phyloP scores from a whole-genome alignment of 2,888 invertebrate genomes.

The Meta bourneti region DNA sequence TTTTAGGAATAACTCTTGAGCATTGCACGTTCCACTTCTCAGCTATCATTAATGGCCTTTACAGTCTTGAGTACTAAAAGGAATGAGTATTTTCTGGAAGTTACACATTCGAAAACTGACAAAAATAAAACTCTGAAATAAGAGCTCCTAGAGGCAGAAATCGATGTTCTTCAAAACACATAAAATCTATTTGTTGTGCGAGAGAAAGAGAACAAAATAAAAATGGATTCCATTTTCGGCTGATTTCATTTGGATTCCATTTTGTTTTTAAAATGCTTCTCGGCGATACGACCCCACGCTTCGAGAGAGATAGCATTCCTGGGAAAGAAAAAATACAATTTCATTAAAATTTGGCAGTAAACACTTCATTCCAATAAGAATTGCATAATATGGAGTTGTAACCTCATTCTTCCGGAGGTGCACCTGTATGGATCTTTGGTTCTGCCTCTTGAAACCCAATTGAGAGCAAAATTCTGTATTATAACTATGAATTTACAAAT shows the following conservation, averaged over 20 bases:
- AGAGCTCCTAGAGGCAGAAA: neutral
- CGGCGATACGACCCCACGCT: constrained; percentile 50
- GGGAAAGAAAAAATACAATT: constrained; percentile 1
- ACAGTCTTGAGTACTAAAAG: no score
- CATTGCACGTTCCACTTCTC: neutral
- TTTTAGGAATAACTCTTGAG: neutral
- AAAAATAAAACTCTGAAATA: neutral
- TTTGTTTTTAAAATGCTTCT: constrained; percentile 46
- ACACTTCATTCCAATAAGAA: no score
- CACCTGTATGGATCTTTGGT: no score
- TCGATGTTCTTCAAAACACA: neutral
- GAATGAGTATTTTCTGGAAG: neutral
- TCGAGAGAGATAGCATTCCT: constrained; percentile 61
- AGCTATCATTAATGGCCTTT: no score
- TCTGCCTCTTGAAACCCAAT: no score
- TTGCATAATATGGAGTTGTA: no score
- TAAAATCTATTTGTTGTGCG: constrained; percentile 23
- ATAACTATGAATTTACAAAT: no score
- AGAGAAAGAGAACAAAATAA: constrained; percentile 6
- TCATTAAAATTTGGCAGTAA: no score
- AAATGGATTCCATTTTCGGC: constrained; percentile 21
- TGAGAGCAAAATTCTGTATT: no score
- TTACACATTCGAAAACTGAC: neutral
- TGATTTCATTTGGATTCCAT: neutral
- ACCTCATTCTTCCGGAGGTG: no score